phyloP scores from a whole-genome alignment of 2,888 invertebrate genomes.

The Stenotaenia linearis region DNA sequence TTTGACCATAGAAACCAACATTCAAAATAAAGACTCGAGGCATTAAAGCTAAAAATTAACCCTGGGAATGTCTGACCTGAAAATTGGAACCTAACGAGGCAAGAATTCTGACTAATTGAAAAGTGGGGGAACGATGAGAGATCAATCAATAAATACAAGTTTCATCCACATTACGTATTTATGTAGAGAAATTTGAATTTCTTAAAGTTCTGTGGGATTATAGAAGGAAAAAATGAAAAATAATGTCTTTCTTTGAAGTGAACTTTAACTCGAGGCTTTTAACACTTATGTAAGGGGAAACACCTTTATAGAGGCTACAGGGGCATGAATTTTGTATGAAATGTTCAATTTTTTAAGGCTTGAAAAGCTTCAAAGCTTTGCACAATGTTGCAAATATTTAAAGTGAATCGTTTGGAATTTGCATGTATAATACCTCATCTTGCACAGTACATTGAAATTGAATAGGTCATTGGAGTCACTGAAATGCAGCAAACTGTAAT shows the following conservation, averaged over 20 bases:
- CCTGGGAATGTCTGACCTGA: background rate
- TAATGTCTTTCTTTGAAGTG: too few relatives aligned
- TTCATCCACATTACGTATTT: too few relatives aligned
- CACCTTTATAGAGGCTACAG: background rate
- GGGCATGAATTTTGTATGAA: background rate
- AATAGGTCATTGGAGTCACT: too few relatives aligned
- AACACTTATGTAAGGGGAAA: background rate
- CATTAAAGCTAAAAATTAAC: background rate
- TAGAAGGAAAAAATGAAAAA: too few relatives aligned
- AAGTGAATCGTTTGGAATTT: background rate
- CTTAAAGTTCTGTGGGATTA: too few relatives aligned
- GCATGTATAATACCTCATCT: background rate
- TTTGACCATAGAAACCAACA: background rate
- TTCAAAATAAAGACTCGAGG: background rate
- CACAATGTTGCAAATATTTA: background rate
- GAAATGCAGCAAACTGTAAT: too few relatives aligned
- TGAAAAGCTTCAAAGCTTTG: background rate
- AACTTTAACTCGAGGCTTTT: background rate
- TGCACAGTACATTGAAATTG: too few relatives aligned
- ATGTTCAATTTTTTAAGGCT: background rate
- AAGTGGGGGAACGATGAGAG: background rate
- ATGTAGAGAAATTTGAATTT: too few relatives aligned
- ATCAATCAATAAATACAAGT: background rate
- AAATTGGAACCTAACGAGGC: background rate
- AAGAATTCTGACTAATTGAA: background rate